phyloP scores from a whole-genome alignment of 2,888 invertebrate genomes.

The Cephus nigrinus region DNA sequence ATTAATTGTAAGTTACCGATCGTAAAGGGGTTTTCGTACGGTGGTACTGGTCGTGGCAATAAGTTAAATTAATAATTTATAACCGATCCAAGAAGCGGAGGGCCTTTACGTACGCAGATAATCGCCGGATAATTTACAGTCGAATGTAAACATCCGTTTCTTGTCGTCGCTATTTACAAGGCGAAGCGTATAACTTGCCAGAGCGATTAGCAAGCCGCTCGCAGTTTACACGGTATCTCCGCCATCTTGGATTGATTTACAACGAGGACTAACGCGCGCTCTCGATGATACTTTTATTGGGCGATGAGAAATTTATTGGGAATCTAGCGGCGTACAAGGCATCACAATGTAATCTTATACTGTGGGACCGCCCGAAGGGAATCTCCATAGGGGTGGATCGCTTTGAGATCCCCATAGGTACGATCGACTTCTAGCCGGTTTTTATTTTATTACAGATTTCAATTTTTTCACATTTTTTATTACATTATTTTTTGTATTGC shows the following conservation, averaged over 20 bases:
- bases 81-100: constrained; percentile 32
- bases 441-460: constrained; percentile 16
- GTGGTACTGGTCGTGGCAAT: constrained; percentile 26
- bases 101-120: constrained; percentile 34
- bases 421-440: constrained; percentile 1
- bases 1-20: constrained; percentile 1
- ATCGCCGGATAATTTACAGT: constrained; percentile 53
- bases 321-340: constrained; percentile 36
- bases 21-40: neutral
- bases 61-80: constrained; percentile 55
- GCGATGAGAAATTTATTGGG: constrained; percentile 53
- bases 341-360: constrained; percentile 53
- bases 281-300: constrained; percentile 52
- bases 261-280: constrained; percentile 42
- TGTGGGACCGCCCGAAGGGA: neutral
- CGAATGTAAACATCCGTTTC: constrained; percentile 52
- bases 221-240: constrained; percentile 49
- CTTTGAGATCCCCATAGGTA: neutral
- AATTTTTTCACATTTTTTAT: neutral
- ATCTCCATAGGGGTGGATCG: neutral
- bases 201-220: constrained; percentile 46
- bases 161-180: constrained; percentile 46
- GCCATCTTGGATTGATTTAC: constrained; percentile 59
- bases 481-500: neutral
- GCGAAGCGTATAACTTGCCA: constrained; percentile 48